These are phyloP conservation scores for Odontomachus brunneus DNA, from an alignment of 1,140 invertebrate species.

Conservation along the genomic window DNA sequence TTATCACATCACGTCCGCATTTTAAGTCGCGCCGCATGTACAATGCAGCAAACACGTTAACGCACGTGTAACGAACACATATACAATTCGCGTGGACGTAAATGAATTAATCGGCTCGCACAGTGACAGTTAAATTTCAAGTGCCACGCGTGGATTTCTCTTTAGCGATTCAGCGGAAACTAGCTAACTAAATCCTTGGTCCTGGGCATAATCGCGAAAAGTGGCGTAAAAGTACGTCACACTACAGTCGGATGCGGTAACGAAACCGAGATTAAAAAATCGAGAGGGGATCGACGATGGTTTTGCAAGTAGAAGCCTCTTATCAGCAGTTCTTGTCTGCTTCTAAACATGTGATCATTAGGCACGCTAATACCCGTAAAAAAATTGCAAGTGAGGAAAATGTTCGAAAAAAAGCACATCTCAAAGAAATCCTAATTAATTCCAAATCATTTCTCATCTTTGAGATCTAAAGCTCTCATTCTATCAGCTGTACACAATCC, in stretches of 20 bases:
- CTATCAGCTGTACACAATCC: no score
- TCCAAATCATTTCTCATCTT: no score
- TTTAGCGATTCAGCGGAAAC: constrained; percentile 51
- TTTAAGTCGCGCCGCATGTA: no score
- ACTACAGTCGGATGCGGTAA: constrained; percentile 64
- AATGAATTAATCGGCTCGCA: not conserved
- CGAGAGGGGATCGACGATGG: constrained; percentile 22
- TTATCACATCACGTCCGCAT: not conserved
- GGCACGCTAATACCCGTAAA: no score
- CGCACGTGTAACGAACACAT: not conserved
- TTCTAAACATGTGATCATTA: not conserved
- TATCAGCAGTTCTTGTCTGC: constrained; percentile 1
- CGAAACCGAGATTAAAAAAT: constrained; percentile 59
- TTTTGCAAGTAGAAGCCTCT: constrained; percentile 2
- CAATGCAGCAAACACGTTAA: not conserved
- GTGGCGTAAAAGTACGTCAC: not conserved
- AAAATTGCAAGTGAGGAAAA: no score
- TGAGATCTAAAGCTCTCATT: no score
- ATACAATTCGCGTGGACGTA: not conserved
- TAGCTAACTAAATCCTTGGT: constrained; percentile 54
- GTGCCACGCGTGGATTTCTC: constrained; percentile 41
- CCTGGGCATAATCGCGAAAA: constrained; percentile 46
- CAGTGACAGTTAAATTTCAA: constrained; percentile 10
- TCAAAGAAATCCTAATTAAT: no score
- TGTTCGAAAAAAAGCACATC: no score